Base-by-base conservation (phyloP, 2,113 vertebrate species). In the Pseudorectes ferrugineus region DNA sequence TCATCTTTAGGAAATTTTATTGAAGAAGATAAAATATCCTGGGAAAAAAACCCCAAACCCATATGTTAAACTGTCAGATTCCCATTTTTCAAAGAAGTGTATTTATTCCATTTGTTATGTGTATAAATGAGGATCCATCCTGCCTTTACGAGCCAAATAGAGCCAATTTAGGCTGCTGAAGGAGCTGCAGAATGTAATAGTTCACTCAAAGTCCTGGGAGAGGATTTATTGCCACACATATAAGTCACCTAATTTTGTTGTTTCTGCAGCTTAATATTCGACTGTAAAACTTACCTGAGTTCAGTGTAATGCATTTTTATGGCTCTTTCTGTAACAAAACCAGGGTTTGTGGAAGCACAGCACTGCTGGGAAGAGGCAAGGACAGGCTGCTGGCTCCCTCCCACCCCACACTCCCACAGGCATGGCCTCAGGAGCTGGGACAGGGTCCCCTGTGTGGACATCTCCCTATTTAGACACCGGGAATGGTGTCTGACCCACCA, bases 371-470 rank as follows among this genome's bases (percentile, higher is more conserved):
- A 92, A 71, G 62, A 72, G 45, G 22, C 21, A 61, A 16, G 40
- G 24, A 40, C 19, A 28, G 5, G 2, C 13, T n/a, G 15, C 10
- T 48, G 36, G 36, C 26, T 88, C 24, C 38, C 51, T 74, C 20
- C 1, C 10, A 51, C 3, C 36, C 9, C 7, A 1, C 1, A 2
- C 1, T 87, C 8, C 48, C 23, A 17, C 11, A 58, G 38, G 13
- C 48, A 57, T 21, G 36, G 57, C 14, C 45, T 45, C 12, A 4
- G 14, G n/a, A 36, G 24, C 24, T 80, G 46, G 7, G 11, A 17
- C 15, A 49, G 33, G 33, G 16, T 21, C 25, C 10, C 11, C 12
- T 25, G 2, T 5, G 8, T 24, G 51, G 18, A 22, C 13, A 21
- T 6, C 28, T 52, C 28, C 9, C 17, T 49, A 0, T 49, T 63